phyloP scores from a whole-genome alignment of 2,888 invertebrate genomes.

The Mythimna pallens region DNA sequence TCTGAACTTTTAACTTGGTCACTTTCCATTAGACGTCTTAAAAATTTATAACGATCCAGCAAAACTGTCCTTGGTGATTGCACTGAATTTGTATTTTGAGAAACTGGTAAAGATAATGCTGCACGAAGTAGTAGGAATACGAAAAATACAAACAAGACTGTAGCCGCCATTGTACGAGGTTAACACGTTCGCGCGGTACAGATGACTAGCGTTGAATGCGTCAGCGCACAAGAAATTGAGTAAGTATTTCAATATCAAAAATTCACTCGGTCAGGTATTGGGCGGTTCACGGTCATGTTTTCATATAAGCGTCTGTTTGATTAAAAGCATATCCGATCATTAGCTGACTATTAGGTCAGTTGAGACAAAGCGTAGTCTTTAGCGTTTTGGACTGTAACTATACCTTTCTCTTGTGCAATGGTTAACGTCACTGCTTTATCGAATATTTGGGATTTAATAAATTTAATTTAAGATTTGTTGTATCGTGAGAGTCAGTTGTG shows the following conservation, averaged over 20 bases:
- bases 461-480: not conserved
- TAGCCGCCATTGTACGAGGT: not conserved
- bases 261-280: too few species aligned
- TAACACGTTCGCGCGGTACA: not conserved
- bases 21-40: not conserved
- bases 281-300: too few species aligned
- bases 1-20: not conserved
- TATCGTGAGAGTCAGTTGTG: not conserved
- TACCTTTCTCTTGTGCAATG: not conserved
- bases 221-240: too few species aligned
- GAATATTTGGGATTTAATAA: not conserved
- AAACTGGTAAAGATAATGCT: not conserved
- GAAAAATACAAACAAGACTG: not conserved
- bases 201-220: not conserved
- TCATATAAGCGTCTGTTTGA: not conserved
- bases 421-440: not conserved
- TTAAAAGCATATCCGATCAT: not conserved
- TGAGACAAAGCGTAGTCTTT: not conserved
- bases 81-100: conserved; percentile 24
- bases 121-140: not conserved
- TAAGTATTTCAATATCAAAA: too few species aligned
- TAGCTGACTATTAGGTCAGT: not conserved
- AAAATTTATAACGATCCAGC: conserved; percentile 5
- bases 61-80: not conserved
- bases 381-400: not conserved